Percentiles rank a stretch among this genome's conserved stretches.
These are phyloP conservation scores for Pachyseris speciosa DNA, from an alignment of 64 coral and sea anemone genomes.

Conservation along the genomic window DNA sequence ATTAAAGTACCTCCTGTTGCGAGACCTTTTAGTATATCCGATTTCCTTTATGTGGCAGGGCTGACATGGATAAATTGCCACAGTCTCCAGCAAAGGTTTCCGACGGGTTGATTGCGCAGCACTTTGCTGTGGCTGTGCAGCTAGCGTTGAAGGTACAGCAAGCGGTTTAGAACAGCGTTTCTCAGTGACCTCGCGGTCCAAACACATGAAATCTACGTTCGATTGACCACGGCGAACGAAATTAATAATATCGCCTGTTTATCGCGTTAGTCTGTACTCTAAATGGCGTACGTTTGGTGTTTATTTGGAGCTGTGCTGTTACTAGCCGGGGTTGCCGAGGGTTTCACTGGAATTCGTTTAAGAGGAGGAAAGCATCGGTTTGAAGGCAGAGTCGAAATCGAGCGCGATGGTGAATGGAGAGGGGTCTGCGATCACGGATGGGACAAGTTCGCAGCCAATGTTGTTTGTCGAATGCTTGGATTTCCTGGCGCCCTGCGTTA, in stretches of 20 bases:
- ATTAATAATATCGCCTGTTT: neutral
- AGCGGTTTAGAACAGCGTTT: neutral
- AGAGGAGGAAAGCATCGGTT: constrained; percentile 63
- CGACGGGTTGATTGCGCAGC: neutral
- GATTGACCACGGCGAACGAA: neutral
- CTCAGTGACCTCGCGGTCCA: neutral
- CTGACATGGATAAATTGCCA: neutral
- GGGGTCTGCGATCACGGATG: constrained; percentile 74
- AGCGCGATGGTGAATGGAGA: constrained; percentile 61
- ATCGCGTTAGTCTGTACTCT: neutral
- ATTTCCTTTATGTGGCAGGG: neutral
- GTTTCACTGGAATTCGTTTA: constrained; percentile 36
- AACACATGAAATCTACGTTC: neutral
- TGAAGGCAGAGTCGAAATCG: constrained; percentile 61
- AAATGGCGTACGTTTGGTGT: neutral
- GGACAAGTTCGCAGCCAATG: constrained; percentile 41
- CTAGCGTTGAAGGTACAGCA: neutral
- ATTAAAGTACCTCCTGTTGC: neutral
- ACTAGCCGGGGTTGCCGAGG: neutral
- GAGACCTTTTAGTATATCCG: neutral
- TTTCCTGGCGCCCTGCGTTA: constrained; percentile 52
- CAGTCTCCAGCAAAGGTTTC: neutral
- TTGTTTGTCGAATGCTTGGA: constrained; percentile 75
- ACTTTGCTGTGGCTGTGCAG: neutral
- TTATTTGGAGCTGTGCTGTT: neutral